Percentiles rank a stretch among this genome's conserved stretches.
Conservation (phyloP, 1,140 invertebrate genomes). For the Hesperophylax magnus region DNA sequence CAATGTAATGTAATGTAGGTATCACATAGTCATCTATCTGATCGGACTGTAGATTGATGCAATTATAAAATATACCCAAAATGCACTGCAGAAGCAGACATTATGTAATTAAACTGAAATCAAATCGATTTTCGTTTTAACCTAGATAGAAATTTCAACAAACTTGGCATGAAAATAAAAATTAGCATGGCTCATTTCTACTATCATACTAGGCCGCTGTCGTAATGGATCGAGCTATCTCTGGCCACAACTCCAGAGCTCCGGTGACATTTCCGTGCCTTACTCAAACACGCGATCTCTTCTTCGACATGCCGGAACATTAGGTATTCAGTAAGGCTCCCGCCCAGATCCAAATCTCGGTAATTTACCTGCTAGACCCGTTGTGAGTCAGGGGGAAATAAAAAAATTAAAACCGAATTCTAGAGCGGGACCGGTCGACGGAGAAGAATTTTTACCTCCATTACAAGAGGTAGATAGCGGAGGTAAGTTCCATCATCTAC, state of each 20-base stretch:
- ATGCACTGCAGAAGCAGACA: neutral
- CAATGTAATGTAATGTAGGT: too few species aligned
- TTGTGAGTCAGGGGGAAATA: slow-evolving; percentile 10
- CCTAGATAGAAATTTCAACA: neutral
- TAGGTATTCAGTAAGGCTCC: neutral
- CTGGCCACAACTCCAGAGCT: neutral
- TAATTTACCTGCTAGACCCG: slow-evolving; percentile 28
- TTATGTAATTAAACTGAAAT: neutral
- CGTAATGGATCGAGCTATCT: neutral
- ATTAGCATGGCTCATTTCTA: too few species aligned
- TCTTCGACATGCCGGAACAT: slow-evolving; percentile 2
- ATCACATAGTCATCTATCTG: too few species aligned
- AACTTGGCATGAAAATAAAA: neutral
- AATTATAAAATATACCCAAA: neutral
- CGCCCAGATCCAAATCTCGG: slow-evolving; percentile 33
- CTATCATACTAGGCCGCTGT: neutral
- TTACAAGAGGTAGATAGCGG: neutral
- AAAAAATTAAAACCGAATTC: slow-evolving; percentile 24
- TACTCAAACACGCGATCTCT: neutral
- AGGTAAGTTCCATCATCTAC: too few species aligned
- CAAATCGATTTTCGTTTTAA: neutral
- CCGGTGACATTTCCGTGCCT: slow-evolving; percentile 29
- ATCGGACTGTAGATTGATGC: too few species aligned
- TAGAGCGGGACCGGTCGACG: neutral
- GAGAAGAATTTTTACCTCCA: slow-evolving; percentile 17